Conservation (phyloP, 2,113 vertebrate genomes). For the Rhabdomys dilectus region DNA sequence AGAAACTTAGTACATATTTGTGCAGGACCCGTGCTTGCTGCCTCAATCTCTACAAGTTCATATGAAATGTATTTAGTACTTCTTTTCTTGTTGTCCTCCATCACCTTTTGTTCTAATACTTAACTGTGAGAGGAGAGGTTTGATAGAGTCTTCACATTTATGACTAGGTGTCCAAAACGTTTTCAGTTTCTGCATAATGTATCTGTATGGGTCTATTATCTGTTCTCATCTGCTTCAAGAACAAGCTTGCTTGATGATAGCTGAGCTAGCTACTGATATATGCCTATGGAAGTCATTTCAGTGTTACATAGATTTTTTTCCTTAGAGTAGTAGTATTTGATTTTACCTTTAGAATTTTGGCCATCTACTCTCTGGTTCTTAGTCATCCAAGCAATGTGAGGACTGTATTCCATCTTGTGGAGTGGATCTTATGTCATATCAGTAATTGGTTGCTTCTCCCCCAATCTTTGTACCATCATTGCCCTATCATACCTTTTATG, state of each 20-base stretch:
- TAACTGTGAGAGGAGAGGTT: neutral
- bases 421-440: neutral
- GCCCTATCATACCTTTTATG: no score
- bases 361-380: neutral
- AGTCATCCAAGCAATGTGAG: neutral
- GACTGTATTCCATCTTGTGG: neutral
- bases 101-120: neutral
- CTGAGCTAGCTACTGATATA: neutral
- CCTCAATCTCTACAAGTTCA: no score
- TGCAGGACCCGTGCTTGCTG: no score
- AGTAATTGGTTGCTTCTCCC: neutral
- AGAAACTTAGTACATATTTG: no score
- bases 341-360: neutral
- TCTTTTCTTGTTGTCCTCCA: no score
- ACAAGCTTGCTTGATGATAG: neutral
- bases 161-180: neutral
- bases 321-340: neutral
- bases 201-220: rapidly evolving
- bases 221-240: neutral
- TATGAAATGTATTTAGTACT: no score
- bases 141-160: neutral
- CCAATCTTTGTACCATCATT: no score
- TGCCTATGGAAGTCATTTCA: neutral
- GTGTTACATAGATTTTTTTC: neutral
- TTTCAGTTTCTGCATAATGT: neutral